Conservation (phyloP, 2,888 invertebrate species). For the Schizaphis graminum region DNA sequence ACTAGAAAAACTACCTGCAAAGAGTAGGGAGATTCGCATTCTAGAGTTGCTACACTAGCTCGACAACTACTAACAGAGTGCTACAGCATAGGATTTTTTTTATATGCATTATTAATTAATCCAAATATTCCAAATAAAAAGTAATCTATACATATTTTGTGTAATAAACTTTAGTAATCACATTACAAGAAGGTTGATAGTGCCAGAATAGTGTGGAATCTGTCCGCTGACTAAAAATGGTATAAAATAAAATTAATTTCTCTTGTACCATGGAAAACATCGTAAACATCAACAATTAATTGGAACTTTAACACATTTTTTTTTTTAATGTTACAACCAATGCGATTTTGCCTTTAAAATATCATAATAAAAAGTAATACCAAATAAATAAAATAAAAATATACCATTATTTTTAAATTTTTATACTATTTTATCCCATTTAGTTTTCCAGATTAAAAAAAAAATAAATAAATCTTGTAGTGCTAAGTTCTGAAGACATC, state of each 20-base stretch:
- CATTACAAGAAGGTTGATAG: too few species aligned
- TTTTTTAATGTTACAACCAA: not conserved
- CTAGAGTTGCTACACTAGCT: not conserved
- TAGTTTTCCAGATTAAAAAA: not conserved
- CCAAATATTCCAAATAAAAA: too few species aligned
- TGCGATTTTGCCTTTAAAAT: not conserved
- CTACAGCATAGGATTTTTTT: not conserved
- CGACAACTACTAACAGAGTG: not conserved
- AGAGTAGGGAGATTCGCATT: not conserved
- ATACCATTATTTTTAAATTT: not conserved
- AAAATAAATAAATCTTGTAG: not conserved
- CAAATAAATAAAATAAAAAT: too few species aligned
- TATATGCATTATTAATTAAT: too few species aligned
- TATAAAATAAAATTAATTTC: not conserved
- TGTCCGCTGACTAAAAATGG: too few species aligned
- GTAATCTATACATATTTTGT: too few species aligned
- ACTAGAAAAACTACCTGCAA: too few species aligned
- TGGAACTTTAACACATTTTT: not conserved
- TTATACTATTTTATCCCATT: not conserved
- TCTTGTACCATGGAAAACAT: not conserved
- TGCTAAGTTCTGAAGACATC: not conserved
- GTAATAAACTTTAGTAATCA: too few species aligned
- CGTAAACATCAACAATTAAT: not conserved
- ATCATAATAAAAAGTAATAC: not conserved
- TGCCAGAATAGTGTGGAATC: too few species aligned